These are phyloP conservation scores for Acleris literana DNA, from an alignment of 2,888 invertebrate genomes.

Conservation along the genomic window DNA sequence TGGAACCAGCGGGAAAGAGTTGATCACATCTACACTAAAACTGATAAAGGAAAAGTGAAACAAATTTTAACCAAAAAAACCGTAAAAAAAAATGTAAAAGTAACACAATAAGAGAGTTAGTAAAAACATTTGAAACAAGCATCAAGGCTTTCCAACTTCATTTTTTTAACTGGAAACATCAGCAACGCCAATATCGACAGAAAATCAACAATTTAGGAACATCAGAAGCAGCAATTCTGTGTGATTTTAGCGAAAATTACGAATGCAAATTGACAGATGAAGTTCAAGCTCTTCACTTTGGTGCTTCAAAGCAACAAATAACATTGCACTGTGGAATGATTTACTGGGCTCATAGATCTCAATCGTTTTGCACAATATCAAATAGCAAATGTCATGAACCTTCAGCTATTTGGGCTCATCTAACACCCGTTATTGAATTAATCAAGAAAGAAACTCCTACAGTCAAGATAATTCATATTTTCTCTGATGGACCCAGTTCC, in stretches of 20 bases:
- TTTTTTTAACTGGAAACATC: conserved; percentile 39
- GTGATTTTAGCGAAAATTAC: conserved; percentile 46
- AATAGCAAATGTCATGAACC: conserved; percentile 40
- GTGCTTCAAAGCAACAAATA: conserved; percentile 41
- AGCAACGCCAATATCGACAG: conserved; percentile 40
- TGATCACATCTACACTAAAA: conserved; percentile 40
- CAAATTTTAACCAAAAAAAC: conserved; percentile 26
- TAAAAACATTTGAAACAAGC: conserved; percentile 28
- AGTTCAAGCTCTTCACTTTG: conserved; percentile 44
- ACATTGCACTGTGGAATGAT: conserved; percentile 43
- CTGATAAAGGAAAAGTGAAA: conserved; percentile 23
- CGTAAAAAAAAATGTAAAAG: conserved; percentile 36
- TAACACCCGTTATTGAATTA: conserved; percentile 39
- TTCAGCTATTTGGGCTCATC: conserved; percentile 41
- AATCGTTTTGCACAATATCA: conserved; percentile 42
- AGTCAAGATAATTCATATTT: conserved; percentile 40
- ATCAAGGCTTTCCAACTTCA: conserved; percentile 41
- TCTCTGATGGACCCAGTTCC: conserved; percentile 44
- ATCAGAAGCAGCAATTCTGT: conserved; percentile 38
- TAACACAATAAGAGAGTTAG: conserved; percentile 31
- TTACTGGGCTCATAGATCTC: conserved; percentile 35
- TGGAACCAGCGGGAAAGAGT: conserved; percentile 41
- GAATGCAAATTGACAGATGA: conserved; percentile 40
- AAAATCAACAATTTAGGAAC: conserved; percentile 33
- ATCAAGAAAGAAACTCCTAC: conserved; percentile 37